Percentiles rank a stretch among this genome's conserved stretches.
Evolutionary conservation across 2,113 vertebrate genomes (phyloP).

Genomic region (Abramis brama): DNA sequence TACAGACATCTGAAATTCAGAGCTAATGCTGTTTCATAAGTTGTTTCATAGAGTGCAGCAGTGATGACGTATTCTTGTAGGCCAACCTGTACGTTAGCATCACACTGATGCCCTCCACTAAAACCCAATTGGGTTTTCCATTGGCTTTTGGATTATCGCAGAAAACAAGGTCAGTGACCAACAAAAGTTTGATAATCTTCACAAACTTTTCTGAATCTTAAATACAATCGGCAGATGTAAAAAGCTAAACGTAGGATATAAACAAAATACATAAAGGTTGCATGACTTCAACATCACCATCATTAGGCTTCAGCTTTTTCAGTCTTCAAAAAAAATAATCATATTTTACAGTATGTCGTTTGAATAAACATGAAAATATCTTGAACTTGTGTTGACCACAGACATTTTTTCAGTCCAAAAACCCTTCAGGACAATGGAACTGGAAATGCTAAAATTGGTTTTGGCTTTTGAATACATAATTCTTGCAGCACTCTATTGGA

Average conservation of each 20-base stretch:
- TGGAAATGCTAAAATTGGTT: background rate
- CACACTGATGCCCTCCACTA: no score
- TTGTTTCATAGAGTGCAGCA: background rate
- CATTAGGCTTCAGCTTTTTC: background rate
- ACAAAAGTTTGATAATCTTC: no score
- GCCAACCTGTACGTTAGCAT: no score
- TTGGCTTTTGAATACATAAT: background rate
- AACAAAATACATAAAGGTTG: background rate
- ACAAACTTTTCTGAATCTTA: no score
- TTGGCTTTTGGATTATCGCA: no score
- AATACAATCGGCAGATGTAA: background rate
- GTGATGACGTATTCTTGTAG: no score
- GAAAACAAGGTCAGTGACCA: no score
- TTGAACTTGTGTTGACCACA: background rate
- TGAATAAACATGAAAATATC: background rate
- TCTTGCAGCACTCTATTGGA: background rate
- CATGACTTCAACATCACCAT: background rate
- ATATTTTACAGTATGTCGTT: background rate
- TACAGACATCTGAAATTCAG: background rate
- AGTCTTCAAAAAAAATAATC: background rate
- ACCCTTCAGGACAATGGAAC: background rate
- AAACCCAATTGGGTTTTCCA: no score
- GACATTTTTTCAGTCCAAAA: background rate
- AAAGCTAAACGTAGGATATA: background rate
- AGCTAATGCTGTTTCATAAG: background rate